phyloP scores from a whole-genome alignment of 2,888 invertebrate species.

The Chrysolina americana region DNA sequence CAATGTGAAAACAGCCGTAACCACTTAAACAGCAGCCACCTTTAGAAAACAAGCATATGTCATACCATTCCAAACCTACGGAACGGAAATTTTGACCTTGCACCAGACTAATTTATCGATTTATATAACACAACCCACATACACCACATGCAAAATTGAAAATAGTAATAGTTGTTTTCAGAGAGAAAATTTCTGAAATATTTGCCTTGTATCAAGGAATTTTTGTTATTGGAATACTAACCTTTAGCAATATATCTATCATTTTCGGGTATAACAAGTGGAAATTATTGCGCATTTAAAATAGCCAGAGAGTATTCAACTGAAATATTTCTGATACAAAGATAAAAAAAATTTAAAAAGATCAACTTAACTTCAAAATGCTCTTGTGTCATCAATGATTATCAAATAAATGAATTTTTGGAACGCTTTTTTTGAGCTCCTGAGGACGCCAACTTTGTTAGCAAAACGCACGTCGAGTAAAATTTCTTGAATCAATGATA shows the following conservation, averaged over 20 bases:
- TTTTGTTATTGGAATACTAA: neutral
- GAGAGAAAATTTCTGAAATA: slow-evolving; percentile 3
- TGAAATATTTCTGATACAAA: too few relatives aligned
- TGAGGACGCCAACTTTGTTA: too few relatives aligned
- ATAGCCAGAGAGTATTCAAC: too few relatives aligned
- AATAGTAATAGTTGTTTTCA: slow-evolving; percentile 15
- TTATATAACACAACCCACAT: slow-evolving; percentile 17
- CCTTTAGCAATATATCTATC: neutral
- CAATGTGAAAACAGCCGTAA: slow-evolving; percentile 15
- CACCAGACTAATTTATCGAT: slow-evolving; percentile 20
- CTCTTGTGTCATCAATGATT: too few relatives aligned
- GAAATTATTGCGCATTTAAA: too few relatives aligned
- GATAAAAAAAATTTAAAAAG: too few relatives aligned
- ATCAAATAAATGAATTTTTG: too few relatives aligned
- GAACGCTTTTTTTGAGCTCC: too few relatives aligned
- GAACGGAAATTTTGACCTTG: slow-evolving; percentile 21
- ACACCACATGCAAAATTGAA: slow-evolving; percentile 14
- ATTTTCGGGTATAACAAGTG: too few relatives aligned
- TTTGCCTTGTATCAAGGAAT: slow-evolving; percentile 6
- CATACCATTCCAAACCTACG: slow-evolving; percentile 19
- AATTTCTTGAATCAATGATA: too few relatives aligned
- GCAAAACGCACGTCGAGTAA: too few relatives aligned
- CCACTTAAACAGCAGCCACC: slow-evolving; percentile 23
- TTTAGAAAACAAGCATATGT: slow-evolving; percentile 29
- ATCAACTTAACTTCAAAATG: too few relatives aligned